Evolutionary conservation across 2,113 vertebrate genomes (phyloP), one percentile per base, ranked within the genome.

Genomic region (Peucedramus taeniatus): DNA sequence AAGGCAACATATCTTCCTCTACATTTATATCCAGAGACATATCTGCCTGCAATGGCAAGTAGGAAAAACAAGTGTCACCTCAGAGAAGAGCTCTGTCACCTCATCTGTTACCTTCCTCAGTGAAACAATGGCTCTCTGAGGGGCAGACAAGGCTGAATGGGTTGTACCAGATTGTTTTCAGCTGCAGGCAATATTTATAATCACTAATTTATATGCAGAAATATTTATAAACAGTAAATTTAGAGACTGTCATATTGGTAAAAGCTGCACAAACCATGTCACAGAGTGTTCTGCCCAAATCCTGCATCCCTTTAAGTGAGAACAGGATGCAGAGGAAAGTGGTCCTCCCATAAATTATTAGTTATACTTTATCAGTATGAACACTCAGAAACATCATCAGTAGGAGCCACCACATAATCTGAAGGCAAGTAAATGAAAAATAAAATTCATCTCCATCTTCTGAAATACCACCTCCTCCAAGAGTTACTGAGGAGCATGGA

Each of bases 151-250:
- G 68, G 47, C 83, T 92, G 70, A 59, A 69, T n/a, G 31, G 47
- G 49, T 28, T 83, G 63, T n/a, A 82, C 27, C 70, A 93, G 84
- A 49, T 0, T 85, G 63, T 8, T 5, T 80, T 79, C 86, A 63
- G 87, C 92, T 94, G 74, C 74, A 83, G 85, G 87, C 35, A 87
- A 37, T 66, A 83, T 93, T 94, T 94, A 57, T 91, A 90, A 97
- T 71, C 49, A 59, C 54, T 71, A 49, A 81, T 94, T 96, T 68
- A 89, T 87, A 89, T 75, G 54, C 74, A 92, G 61, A 95, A 97
- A 94, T 94, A 90, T 94, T 94, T 94, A 80, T 69, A 91, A 93
- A 78, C 64, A 51, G 66, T 69, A 61, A 69, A 76, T 59, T 60
- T 35, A 74, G 77, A 80, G 80, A 79, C 8, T 56, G 66, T 40